Base-by-base conservation (phyloP, 2,888 invertebrate species). In the Pristionchus mayeri region DNA sequence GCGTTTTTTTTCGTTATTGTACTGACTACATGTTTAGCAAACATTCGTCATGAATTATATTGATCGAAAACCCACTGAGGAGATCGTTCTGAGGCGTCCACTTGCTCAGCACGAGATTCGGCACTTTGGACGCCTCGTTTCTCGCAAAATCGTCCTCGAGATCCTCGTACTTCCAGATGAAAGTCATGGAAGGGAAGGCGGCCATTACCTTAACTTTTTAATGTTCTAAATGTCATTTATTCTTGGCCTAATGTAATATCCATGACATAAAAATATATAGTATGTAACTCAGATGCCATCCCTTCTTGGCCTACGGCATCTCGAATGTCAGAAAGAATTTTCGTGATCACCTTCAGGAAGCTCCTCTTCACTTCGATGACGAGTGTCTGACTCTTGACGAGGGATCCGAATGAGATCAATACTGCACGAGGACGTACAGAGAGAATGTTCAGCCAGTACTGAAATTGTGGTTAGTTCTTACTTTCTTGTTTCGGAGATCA, bases 161-260 rank as follows among this genome's bases (percentile, higher is more conserved):
- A 34, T 81, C 34, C 81, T 81, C 81, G 21, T 81, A 81, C 48
- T 81, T 81, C 81, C 81, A 81, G 81, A 81, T 81, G 44, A 81
- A 81, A 0, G 81, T 81, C 2, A 30, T 48, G 48, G 37, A 44
- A 0, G 81, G 63, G n/a, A 81, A 40, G 21, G 52, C 11, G 2
- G 0, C n/a, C 34, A 52, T 52, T 0, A 37, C 34, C 79, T 79
- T 11, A 34, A 79, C 34, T 9, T n/a, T n/a, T n/a, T n/a, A n/a
- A n/a, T n/a, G n/a, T n/a, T n/a, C n/a, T n/a, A n/a, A n/a, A n/a
- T n/a, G n/a, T n/a, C n/a, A 44, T 44, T 44, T 44, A 9, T 44
- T 44, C 44, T 44, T 44, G 44, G n/a, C n/a, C n/a, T n/a, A n/a
- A n/a, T n/a, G n/a, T n/a, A n/a, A n/a, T n/a, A n/a, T n/a, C n/a